These are phyloP conservation scores for Glyphotaelius pellucidus DNA, from an alignment of 2,888 invertebrate species.

Conservation along the genomic window DNA sequence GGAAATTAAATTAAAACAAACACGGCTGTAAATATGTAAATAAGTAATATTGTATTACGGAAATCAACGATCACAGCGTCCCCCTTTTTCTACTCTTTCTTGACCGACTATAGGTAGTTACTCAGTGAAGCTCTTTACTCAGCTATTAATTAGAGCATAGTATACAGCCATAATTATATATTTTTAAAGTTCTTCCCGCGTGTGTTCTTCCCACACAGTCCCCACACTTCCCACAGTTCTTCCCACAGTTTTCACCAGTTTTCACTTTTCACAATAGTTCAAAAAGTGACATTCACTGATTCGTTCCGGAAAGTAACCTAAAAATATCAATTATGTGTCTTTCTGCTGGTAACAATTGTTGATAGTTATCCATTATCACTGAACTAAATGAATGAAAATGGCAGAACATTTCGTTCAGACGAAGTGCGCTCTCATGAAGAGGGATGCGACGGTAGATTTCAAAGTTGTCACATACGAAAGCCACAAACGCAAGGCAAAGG, in stretches of 20 bases:
- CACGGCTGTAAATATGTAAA: too few relatives aligned
- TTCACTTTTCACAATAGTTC: neutral
- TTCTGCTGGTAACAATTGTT: neutral
- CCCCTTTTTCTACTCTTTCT: too few relatives aligned
- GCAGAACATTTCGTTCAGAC: slow-evolving; percentile 51
- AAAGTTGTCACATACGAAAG: slow-evolving; percentile 59
- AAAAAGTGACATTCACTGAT: neutral
- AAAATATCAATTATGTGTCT: neutral
- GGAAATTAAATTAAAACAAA: too few relatives aligned
- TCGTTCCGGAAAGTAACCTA: neutral
- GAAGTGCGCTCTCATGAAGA: slow-evolving; percentile 50
- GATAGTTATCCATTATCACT: neutral
- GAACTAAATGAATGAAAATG: slow-evolving; percentile 36
- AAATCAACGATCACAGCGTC: too few relatives aligned
- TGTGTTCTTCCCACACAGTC: too few relatives aligned
- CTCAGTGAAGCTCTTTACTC: too few relatives aligned
- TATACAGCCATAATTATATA: too few relatives aligned
- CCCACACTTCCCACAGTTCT: too few relatives aligned
- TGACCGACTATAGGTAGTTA: too few relatives aligned
- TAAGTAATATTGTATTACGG: too few relatives aligned
- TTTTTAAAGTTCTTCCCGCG: neutral
- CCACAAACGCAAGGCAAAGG: slow-evolving; percentile 57
- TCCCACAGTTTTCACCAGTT: neutral
- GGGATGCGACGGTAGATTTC: slow-evolving; percentile 51
- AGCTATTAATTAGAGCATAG: too few relatives aligned